phyloP scores from a whole-genome alignment of 2,888 invertebrate genomes.

The Tipula confusa region DNA sequence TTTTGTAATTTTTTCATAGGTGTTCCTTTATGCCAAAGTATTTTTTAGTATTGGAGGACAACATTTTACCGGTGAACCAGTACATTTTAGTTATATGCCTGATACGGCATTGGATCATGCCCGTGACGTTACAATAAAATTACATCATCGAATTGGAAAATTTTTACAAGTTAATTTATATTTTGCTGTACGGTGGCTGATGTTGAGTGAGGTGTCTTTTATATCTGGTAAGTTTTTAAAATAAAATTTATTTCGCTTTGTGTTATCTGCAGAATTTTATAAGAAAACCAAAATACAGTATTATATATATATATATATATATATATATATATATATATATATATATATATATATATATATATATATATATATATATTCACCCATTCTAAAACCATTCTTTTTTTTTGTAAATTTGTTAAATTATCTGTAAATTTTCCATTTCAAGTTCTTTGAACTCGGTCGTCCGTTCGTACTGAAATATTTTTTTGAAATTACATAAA shows the following conservation, averaged over 20 bases:
- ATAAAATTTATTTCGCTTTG: too few relatives aligned
- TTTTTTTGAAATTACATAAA: not conserved
- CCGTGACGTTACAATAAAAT: slow-evolving; percentile 73
- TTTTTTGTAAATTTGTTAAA: not conserved
- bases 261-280: too few relatives aligned
- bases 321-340: too few relatives aligned
- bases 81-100: slow-evolving; percentile 71
- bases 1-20: slow-evolving; percentile 51
- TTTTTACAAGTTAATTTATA: slow-evolving; percentile 72
- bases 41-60: slow-evolving; percentile 71
- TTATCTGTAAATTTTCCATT: not conserved
- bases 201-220: slow-evolving; percentile 81
- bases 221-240: slow-evolving; percentile 68
- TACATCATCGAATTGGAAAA: slow-evolving; percentile 70
- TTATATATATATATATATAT: too few relatives aligned
- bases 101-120: slow-evolving; percentile 72
- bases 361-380: not conserved
- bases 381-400: not conserved
- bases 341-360: too few relatives aligned
- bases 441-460: not conserved
- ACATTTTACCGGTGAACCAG: slow-evolving; percentile 65
- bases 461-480: not conserved
- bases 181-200: slow-evolving; percentile 77
- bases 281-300: too few relatives aligned
- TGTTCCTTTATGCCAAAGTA: slow-evolving; percentile 71